Evolutionary conservation across 2,113 vertebrate genomes (phyloP).

Genomic region (Otolemur garnettii): DNA sequence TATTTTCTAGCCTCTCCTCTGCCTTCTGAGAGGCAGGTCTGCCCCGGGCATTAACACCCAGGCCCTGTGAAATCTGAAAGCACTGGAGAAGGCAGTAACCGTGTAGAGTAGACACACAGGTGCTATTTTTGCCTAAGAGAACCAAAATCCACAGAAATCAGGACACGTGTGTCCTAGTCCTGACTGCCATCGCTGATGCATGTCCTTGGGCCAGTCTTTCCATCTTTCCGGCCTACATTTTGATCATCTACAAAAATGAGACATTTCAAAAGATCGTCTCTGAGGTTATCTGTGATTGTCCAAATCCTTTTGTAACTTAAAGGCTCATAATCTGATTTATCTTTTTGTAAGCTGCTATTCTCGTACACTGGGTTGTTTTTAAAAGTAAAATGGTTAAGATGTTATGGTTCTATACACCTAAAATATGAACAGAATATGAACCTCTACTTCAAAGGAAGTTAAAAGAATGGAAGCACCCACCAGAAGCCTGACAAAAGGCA

Average conservation of each 20-base stretch:
- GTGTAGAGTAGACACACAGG: neutral
- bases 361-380: neutral
- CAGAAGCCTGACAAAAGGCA: neutral
- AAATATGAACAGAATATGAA: neutral
- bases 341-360: neutral
- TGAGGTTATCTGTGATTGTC: neutral
- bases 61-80: neutral
- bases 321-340: neutral
- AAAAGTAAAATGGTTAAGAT: neutral
- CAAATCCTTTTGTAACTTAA: neutral
- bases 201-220: neutral
- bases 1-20: neutral
- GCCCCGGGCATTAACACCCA: neutral
- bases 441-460: constrained; percentile 7
- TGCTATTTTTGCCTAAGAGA: neutral
- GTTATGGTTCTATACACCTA: neutral
- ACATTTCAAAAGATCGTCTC: neutral
- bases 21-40: neutral
- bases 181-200: neutral
- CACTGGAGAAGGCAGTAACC: neutral
- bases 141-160: neutral
- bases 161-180: neutral
- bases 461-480: neutral
- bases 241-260: neutral
- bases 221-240: neutral